Percentiles rank a stretch among this genome's conserved stretches.
phyloP scores from a whole-genome alignment of 35 echinoderm and acorn worm species.

The Ophioderma brevispina region DNA sequence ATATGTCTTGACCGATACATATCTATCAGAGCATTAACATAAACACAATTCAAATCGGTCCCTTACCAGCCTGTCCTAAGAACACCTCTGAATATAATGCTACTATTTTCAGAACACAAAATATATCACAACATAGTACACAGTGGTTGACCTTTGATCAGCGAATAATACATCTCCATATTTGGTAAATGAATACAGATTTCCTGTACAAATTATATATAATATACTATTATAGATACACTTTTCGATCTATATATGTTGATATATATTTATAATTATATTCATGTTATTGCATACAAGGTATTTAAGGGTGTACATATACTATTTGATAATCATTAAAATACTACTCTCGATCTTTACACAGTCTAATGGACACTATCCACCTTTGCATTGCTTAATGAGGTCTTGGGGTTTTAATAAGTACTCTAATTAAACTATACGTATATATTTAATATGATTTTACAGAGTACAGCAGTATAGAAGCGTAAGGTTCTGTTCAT shows the following conservation, averaged over 20 bases:
- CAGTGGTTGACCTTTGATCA: background rate
- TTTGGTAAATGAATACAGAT: background rate
- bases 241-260: background rate
- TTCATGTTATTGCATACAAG: background rate
- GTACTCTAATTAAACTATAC: too few relatives aligned
- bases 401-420: too few relatives aligned
- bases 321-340: too few relatives aligned
- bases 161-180: background rate
- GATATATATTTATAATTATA: background rate
- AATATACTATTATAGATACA: background rate
- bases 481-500: background rate
- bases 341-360: too few relatives aligned
- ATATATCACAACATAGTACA: background rate
- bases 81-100: background rate
- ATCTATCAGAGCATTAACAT: background rate
- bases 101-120: background rate
- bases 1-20: background rate
- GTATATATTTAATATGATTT: too few relatives aligned
- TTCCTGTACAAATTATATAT: background rate
- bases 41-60: slow-evolving; percentile 4
- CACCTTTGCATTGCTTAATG: too few relatives aligned
- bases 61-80: background rate
- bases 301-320: too few relatives aligned
- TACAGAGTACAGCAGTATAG: background rate
- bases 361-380: too few relatives aligned